These are phyloP conservation scores for Scarus forsteni DNA, from an alignment of 2,797 vertebrate genomes.

Conservation along the genomic window DNA sequence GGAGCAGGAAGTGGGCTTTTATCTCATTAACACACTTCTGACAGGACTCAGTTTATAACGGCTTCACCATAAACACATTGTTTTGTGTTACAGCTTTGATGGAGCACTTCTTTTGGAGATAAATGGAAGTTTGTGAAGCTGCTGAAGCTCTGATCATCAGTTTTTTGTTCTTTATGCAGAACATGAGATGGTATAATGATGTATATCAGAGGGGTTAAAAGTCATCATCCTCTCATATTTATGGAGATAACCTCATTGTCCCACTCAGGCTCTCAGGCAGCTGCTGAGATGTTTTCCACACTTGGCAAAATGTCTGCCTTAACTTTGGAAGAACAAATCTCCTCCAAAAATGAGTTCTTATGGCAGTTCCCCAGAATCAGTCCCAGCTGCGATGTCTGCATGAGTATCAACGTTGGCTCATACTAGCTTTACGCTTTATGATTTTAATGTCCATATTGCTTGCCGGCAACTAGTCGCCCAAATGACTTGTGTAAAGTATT, in stretches of 20 bases:
- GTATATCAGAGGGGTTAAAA: slow-evolving; percentile 39
- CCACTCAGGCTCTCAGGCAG: slow-evolving; percentile 16
- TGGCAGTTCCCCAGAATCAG: no score
- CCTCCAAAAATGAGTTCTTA: no score
- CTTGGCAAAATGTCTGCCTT: background rate
- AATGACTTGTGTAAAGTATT: no score
- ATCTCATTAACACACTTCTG: no score
- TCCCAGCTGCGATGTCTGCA: no score
- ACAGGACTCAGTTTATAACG: background rate
- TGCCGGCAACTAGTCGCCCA: no score
- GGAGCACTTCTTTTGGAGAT: background rate
- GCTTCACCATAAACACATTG: no score
- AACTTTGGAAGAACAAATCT: no score
- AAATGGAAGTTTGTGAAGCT: background rate
- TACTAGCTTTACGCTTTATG: no score
- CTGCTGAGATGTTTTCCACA: slow-evolving; percentile 11
- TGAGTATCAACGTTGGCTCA: no score
- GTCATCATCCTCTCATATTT: slow-evolving; percentile 39
- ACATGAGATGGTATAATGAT: slow-evolving; percentile 14
- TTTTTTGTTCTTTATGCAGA: background rate
- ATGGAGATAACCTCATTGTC: slow-evolving; percentile 39
- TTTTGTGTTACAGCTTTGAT: background rate
- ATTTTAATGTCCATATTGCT: no score
- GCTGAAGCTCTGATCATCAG: background rate
- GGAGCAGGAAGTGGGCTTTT: background rate